phyloP scores from a whole-genome alignment of 2,797 vertebrate species.

The Choloepus didactylus region DNA sequence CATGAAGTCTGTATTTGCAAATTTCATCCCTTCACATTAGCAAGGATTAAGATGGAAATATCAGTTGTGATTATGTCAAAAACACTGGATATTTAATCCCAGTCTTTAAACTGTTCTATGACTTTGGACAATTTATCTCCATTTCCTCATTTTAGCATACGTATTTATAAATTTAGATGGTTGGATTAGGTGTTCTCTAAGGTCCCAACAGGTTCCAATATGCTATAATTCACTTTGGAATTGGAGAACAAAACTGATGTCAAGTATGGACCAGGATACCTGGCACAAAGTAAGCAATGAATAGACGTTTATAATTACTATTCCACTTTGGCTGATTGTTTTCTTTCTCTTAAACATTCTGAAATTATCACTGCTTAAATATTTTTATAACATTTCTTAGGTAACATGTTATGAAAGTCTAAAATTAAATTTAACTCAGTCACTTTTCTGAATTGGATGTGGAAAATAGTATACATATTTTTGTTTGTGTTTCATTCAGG shows the following conservation, averaged over 20 bases:
- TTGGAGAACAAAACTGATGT: neutral
- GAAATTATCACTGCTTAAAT: neutral
- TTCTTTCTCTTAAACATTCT: slow-evolving; percentile 31
- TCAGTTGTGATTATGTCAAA: neutral
- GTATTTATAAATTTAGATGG: neutral
- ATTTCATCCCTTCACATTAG: neutral
- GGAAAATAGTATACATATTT: neutral
- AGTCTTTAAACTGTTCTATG: slow-evolving; percentile 8
- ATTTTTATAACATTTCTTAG: neutral
- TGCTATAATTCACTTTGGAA: slow-evolving; percentile 10
- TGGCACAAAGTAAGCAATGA: neutral
- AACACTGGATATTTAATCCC: slow-evolving; percentile 58
- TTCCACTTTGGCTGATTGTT: neutral
- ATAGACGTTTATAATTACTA: neutral
- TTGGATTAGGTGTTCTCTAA: neutral
- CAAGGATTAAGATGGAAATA: slow-evolving; percentile 45
- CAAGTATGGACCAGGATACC: neutral
- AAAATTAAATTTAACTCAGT: slow-evolving; percentile 24
- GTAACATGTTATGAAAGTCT: neutral
- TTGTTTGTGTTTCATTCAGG: slow-evolving; percentile 13
- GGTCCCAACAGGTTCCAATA: neutral
- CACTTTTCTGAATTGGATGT: slow-evolving; percentile 33
- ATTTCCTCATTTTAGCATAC: neutral
- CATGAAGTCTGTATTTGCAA: slow-evolving; percentile 18
- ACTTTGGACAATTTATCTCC: neutral